phyloP scores from a whole-genome alignment of 2,888 invertebrate genomes.

The Lypha dubia region DNA sequence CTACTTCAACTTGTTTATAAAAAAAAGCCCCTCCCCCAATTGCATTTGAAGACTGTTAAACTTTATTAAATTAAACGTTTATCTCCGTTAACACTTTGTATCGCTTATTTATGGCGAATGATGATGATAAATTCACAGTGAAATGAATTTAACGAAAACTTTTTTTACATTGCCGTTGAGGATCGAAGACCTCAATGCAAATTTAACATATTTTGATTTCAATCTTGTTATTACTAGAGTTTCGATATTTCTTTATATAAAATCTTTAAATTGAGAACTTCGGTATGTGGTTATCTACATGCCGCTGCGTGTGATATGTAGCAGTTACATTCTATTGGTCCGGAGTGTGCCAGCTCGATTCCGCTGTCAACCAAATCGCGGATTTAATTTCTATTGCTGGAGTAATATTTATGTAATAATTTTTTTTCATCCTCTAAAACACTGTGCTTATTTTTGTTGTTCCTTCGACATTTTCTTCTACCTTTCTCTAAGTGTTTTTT shows the following conservation, averaged over 20 bases:
- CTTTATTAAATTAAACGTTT: slow-evolving; percentile 52
- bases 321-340: no score
- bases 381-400: no score
- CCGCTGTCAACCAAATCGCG: no score
- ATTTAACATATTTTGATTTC: no score
- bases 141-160: background rate
- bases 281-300: no score
- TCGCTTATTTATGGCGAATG: background rate
- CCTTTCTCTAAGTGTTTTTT: slow-evolving; percentile 5
- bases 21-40: background rate
- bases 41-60: slow-evolving; percentile 49
- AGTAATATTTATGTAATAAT: background rate
- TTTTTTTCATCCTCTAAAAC: background rate
- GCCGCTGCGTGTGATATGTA: no score
- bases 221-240: background rate
- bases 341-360: no score
- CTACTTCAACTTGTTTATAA: background rate
- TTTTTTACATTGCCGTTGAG: no score
- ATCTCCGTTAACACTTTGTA: slow-evolving; percentile 36
- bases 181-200: no score
- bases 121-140: slow-evolving; percentile 4
- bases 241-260: background rate
- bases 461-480: background rate
- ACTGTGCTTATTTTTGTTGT: slow-evolving; percentile 14
- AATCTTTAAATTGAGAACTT: no score